Evolutionary conservation across 2,888 invertebrate genomes (phyloP), one percentile per base, ranked within the genome.

Genomic region (Ellobium chinense): DNA sequence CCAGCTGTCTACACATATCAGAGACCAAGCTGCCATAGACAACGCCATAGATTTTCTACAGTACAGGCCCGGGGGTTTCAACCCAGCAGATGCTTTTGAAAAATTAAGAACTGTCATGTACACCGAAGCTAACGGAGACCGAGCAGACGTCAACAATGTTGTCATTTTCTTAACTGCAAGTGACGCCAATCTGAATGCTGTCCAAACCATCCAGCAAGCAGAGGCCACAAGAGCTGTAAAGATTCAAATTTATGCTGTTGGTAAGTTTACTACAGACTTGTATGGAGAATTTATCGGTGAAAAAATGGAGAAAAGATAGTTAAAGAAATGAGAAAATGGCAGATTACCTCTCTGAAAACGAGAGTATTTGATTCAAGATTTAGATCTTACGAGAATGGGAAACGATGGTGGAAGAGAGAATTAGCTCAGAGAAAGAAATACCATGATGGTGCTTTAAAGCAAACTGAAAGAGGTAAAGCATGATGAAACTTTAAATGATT

Each of bases 231-330:
- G 85, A 27, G 83, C 84, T 2, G 82, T 85, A 9, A 88, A 88
- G 7, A 88, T 90, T 54, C 87, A 89, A 36, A 86, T 91, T 12
- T 89, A 87, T 70, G 87, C 89, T 36, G 84, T 91, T 74, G 90
- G 78, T 78, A 56, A 65, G 78, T 56, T n/a, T n/a, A n/a, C n/a
- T n/a, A n/a, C n/a, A n/a, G n/a, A n/a, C n/a, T n/a, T n/a, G n/a
- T n/a, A n/a, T n/a, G n/a, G n/a, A n/a, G n/a, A n/a, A n/a, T n/a
- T n/a, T n/a, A n/a, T n/a, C n/a, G n/a, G n/a, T n/a, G n/a, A n/a
- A n/a, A n/a, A n/a, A n/a, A n/a, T n/a, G n/a, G n/a, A n/a, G n/a
- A n/a, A n/a, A n/a, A n/a, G n/a, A n/a, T n/a, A n/a, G n/a, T n/a
- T n/a, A n/a, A n/a, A n/a, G n/a, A n/a, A n/a, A n/a, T n/a, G n/a